Evolutionary conservation across 2,888 invertebrate genomes (phyloP), one percentile per base, ranked within the genome.

Genomic region (Branchellion lobata): DNA sequence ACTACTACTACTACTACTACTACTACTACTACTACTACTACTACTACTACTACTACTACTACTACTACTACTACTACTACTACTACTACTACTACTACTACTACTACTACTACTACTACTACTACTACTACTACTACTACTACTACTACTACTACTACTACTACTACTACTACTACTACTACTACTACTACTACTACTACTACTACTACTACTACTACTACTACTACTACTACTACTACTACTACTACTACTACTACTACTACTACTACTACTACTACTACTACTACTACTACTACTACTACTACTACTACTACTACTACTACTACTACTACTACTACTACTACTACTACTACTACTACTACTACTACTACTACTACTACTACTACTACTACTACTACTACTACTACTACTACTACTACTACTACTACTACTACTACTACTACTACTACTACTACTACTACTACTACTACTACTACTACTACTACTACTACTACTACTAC

Each of bases 1-100:
- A 71, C 34, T 71, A 71, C 71, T 71, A 71, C 34, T 71, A 71
- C 71, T 71, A 71, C 71, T 71, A 71, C 71, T 71, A 71, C 71
- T 71, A 71, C 71, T 71, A 71, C 71, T 71, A 71, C 71, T 65
- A 65, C 65, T 57, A n/a, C 8, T n/a, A 57, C 61, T 57, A 57
- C n/a, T 57, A 57, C n/a, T 57, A 57, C 61, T 57, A 57, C 61
- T 57, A 57, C 61, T 57, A 57, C 61, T 57, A 57, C 61, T 57
- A 57, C 61, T 57, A 57, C 8, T 57, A 57, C 61, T 57, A 57
- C 61, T 57, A 57, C 61, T 57, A 57, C 61, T 57, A n/a, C 61
- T 57, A 57, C 61, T 57, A 18, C 61, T 57, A 57, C 61, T 57
- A 57, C 61, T 57, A 57, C 61, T 57, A 57, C 61, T 57, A 57